phyloP scores from a whole-genome alignment of 2,113 vertebrate species.

The Kryptolebias marmoratus region DNA sequence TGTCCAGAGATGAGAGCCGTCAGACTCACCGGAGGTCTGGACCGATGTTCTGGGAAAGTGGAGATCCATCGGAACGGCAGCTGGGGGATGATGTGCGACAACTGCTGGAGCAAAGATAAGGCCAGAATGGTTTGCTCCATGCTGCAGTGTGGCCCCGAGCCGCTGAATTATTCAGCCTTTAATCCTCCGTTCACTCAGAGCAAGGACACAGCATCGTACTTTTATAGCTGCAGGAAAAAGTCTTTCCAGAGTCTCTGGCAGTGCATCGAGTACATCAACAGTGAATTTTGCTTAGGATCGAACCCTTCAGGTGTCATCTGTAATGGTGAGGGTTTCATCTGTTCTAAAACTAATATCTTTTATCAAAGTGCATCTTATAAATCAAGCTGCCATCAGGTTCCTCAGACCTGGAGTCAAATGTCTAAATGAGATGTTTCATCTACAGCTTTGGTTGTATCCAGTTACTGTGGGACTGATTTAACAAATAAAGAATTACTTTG shows the following conservation, averaged over 20 bases:
- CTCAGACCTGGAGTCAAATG: no score
- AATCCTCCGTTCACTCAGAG: conserved; percentile 30
- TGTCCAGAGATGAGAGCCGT: conserved; percentile 73
- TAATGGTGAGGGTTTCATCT: conserved; percentile 26
- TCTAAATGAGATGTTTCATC: no score
- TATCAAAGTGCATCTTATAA: no score
- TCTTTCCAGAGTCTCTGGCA: conserved; percentile 59
- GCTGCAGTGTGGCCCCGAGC: conserved; percentile 55
- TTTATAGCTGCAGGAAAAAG: accelerated
- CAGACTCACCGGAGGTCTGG: conserved; percentile 72
- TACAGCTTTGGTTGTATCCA: no score
- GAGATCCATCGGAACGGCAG: conserved; percentile 78
- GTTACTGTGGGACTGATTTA: no score
- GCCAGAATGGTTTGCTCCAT: conserved; percentile 68
- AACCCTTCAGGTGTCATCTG: conserved; percentile 73
- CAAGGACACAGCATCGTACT: conserved; percentile 45
- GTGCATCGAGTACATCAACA: conserved; percentile 25
- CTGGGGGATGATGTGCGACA: conserved; percentile 75
- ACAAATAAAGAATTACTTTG: no score
- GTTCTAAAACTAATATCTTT: background rate
- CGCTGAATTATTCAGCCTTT: conserved; percentile 6
- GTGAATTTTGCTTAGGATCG: accelerated
- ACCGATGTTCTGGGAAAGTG: conserved; percentile 76
- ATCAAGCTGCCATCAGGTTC: no score
- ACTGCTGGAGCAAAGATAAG: conserved; percentile 47